Evolutionary conservation across 2,888 invertebrate genomes (phyloP), one percentile per base, ranked within the genome.

Genomic region (Pherbina coryleti): DNA sequence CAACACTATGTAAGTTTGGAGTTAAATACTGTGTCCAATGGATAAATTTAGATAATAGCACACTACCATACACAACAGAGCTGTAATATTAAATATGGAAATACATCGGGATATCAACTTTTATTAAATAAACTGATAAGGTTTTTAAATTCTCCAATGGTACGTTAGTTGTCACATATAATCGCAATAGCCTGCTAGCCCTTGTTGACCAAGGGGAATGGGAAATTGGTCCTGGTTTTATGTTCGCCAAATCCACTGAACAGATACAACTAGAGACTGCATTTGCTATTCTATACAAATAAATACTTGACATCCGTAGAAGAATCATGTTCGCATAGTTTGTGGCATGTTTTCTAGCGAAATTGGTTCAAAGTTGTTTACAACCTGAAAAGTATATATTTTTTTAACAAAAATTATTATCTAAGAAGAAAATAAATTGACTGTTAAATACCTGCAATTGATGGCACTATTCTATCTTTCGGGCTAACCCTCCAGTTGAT

Each of bases 271-370:
- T 70, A 49, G 17, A 55, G 51, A 70, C n/a, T 31, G 70, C 70
- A 53, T 55, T 70, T 31, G 70, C 70, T 70, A 14, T n/a, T n/a
- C n/a, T n/a, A 19, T n/a, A 19, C n/a, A 51, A 31, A 49, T 31
- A 71, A 28, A 55, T 70, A 70, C 53, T 53, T 53, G 31, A 70
- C 70, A 17, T 70, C 53, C 11, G 51, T 70, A 28, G 70, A 70
- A 25, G 55, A 19, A 53, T 17, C 8, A 28, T 51, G 51, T 53
- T 70, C n/a, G 28, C 55, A 19, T 70, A 44, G 53, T 25, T 25
- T 22, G n/a, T n/a, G n/a, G n/a, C n/a, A 31, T 28, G 28, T 53
- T n/a, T 34, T 8, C 44, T 1, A 22, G 2, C 5, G 69, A 0
- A 22, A 51, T 69, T 31, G 5, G 22, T 51, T 9, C 49, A 11